Evolutionary conservation across 2,888 invertebrate genomes (phyloP), one percentile per base, ranked within the genome.

Genomic region (Furcula furcula): DNA sequence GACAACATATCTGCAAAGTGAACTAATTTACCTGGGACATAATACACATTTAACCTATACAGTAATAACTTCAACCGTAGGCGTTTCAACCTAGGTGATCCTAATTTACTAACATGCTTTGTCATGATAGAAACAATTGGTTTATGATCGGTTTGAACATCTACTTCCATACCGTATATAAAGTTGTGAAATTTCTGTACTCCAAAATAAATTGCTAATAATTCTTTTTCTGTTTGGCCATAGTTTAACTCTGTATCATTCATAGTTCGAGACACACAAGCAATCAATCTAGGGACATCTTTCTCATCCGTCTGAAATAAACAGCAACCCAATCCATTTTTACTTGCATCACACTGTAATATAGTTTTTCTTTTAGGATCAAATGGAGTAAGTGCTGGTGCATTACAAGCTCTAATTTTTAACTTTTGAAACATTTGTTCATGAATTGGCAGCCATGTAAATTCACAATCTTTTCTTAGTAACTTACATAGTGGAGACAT

Each of bases 1-100:
- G 37, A 35, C 11, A 42, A 31, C 23, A 38, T 35, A n/a, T 38
- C 32, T 7, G 30, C 42, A 31, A 32, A 38, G 14, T 27, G 23
- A 9, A 42, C 26, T 4, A 16, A 11, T 13, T 18, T 31, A 1
- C 31, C 31, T 1, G 22, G 22, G 1, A 31, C 23, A 31, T 31
- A 31, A 6, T 25, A 16, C 1, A 31, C 7, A 13, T 23, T 25
- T 7, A 31, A 7, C 7, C 13, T 18, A 25, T 31, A 31, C 1
- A 11, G 26, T 15, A 35, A 30, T 12, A 35, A 15, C 31, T 35
- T 35, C 3, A 35, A n/a, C 14, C 27, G 23, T 3, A 29, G 37
- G 11, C 10, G 11, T 32, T 26, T 15, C 23, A 33, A 9, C 34
- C 47, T 26, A 11, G 39, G 25, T 19, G 18, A 3, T 31, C 14